Base-by-base conservation (phyloP, 2,113 vertebrate species). In the Oryzias celebensis region DNA sequence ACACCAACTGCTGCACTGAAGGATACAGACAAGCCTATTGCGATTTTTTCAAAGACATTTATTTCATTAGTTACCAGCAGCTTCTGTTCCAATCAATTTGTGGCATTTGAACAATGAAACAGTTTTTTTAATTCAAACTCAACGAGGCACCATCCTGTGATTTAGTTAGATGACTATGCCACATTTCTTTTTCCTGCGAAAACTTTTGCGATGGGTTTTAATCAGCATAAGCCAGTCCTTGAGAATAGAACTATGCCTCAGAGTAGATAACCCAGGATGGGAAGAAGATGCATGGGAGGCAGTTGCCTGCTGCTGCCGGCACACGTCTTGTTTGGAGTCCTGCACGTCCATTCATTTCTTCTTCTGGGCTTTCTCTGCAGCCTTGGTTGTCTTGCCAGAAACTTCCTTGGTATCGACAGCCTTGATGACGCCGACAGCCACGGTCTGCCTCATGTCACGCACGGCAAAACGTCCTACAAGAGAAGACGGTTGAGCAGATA, bases 151-250 rank as follows among this genome's bases (percentile, higher is more conserved):
- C 42, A 74, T 84, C 83, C 67, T 78, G 66, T 61, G 76, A 86
- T 81, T 83, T 65, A 48, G 71, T 78, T 61, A 36, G 80, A 67
- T 62, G 84, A 90, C 87, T 76, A 87, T 79, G 84, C 88, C 89
- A 87, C 59, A 62, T 84, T 82, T 83, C 81, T 90, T 90, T 93
- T 93, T 93, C 92, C 92, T 93, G 90, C 92, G 91, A 80, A 93
- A 93, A 92, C 88, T 93, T 90, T 93, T 93, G 52, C 91, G 88
- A 87, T 93, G 91, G 69, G 91, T 93, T 91, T 93, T 93, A 87
- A 93, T 93, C 88, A 93, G 87, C 92, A 92, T 93, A 89, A 93
- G 85, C 92, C 92, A 93, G 92, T 93, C 91, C 89, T 93, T 93
- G 59, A 93, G 87, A 77, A 91, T 65, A 88, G 90, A 90, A 77